Conservation (phyloP, 1,140 invertebrate species). For the Caenorhabditis inopinata region DNA sequence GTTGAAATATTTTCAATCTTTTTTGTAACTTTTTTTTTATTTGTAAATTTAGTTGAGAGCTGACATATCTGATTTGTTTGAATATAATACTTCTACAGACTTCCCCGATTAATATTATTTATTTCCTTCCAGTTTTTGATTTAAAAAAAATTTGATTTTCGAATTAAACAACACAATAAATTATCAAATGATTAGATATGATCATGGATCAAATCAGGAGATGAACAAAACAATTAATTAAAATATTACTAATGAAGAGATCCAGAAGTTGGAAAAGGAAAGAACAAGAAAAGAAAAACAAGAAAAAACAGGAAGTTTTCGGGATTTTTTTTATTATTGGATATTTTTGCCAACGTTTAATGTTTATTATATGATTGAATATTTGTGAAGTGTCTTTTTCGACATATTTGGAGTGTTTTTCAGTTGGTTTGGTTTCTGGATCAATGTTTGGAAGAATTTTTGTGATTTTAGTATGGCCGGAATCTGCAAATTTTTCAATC, state of each 20-base stretch:
- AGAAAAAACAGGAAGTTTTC: background rate
- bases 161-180: background rate
- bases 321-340: background rate
- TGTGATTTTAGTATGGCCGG: conserved; percentile 21
- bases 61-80: too few relatives aligned
- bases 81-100: too few relatives aligned
- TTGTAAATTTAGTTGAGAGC: too few relatives aligned
- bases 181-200: conserved; percentile 8
- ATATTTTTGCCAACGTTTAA: background rate
- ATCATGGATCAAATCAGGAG: background rate
- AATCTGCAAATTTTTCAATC: background rate
- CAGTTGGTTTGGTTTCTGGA: background rate
- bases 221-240: background rate
- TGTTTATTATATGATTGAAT: background rate
- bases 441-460: conserved; percentile 1
- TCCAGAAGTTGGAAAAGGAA: background rate
- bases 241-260: too few relatives aligned
- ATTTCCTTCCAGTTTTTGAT: background rate
- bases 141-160: background rate
- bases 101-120: background rate
- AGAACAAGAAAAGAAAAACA: background rate
- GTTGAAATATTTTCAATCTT: background rate
- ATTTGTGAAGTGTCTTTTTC: background rate
- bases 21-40: background rate
- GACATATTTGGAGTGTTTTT: background rate